These are phyloP conservation scores for Monomorium pharaonis DNA, from an alignment of 1,140 invertebrate species.

Conservation along the genomic window DNA sequence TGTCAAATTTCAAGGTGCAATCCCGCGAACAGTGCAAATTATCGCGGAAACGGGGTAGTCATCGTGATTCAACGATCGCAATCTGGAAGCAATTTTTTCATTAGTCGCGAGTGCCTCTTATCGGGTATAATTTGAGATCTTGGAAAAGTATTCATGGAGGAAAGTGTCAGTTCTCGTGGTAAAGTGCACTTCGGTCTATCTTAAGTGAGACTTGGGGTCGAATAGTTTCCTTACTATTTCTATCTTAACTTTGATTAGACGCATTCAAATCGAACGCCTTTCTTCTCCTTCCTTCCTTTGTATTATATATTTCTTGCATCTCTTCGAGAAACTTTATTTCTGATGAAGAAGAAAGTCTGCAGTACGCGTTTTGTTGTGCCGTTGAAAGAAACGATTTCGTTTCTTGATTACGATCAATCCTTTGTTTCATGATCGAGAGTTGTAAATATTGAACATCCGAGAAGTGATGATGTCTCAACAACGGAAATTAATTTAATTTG, in stretches of 20 bases:
- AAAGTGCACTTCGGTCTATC: constrained; percentile 45
- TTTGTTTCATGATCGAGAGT: constrained; percentile 39
- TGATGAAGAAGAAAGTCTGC: not conserved
- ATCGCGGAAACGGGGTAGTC: constrained; percentile 25
- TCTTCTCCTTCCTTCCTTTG: not conserved
- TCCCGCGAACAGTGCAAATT: not conserved
- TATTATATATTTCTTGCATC: not conserved
- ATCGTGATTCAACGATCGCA: constrained; percentile 6
- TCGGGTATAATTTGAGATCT: constrained; percentile 49
- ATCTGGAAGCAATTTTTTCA: constrained; percentile 52
- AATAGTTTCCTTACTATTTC: constrained; percentile 40
- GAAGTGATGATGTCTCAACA: constrained; percentile 9
- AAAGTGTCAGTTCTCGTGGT: constrained; percentile 43
- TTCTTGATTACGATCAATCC: not conserved
- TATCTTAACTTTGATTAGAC: constrained; percentile 47
- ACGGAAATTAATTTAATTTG: constrained; percentile 55
- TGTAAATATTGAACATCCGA: constrained; percentile 54
- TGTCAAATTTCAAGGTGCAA: not conserved
- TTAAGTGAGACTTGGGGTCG: constrained; percentile 13
- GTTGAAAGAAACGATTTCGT: not conserved
- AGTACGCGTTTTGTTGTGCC: not conserved
- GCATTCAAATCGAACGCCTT: constrained; percentile 34
- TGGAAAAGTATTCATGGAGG: not conserved
- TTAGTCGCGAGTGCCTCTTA: constrained; percentile 47
- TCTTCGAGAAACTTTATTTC: not conserved